Evolutionary conservation across 1,140 invertebrate species (phyloP).

Genomic region (Apis cerana): DNA sequence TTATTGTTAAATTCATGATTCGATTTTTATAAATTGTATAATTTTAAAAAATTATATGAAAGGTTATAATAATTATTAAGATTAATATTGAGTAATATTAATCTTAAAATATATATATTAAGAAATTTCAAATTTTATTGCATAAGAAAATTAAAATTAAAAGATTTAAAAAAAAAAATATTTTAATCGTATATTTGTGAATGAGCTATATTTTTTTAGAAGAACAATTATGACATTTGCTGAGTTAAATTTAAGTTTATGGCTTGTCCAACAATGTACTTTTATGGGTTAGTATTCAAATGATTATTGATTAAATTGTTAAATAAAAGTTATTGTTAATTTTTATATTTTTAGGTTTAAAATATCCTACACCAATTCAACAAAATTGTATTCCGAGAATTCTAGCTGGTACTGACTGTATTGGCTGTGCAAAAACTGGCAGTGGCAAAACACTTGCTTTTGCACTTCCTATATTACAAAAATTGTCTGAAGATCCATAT

Average conservation of each 20-base stretch:
- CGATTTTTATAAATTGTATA: no score
- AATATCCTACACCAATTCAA: conserved; percentile 92
- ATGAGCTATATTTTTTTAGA: no score
- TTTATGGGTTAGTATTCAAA: conserved; percentile 70
- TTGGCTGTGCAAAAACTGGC: conserved; percentile 98
- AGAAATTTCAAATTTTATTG: no score
- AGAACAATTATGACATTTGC: conserved; percentile 57
- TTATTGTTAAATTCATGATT: no score
- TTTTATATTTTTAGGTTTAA: conserved; percentile 83
- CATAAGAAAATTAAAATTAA: no score
- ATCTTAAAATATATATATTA: no score
- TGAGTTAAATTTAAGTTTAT: conserved; percentile 74
- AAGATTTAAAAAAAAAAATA: not conserved
- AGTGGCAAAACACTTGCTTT: conserved; percentile 99
- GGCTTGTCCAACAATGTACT: conserved; percentile 76
- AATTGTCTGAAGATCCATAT: conserved; percentile 94
- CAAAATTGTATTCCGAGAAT: conserved; percentile 91
- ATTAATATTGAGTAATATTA: no score
- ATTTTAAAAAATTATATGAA: no score
- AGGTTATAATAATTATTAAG: no score
- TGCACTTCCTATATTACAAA: conserved; percentile 96
- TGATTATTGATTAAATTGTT: conserved; percentile 10
- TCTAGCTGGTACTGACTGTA: conserved; percentile 91
- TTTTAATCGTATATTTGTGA: no score
- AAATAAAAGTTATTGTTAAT: not conserved